Evolutionary conservation across 92 coral and sea anemone genomes (phyloP), one percentile per base, ranked within the genome.

Genomic region (Paramuricea clavata): DNA sequence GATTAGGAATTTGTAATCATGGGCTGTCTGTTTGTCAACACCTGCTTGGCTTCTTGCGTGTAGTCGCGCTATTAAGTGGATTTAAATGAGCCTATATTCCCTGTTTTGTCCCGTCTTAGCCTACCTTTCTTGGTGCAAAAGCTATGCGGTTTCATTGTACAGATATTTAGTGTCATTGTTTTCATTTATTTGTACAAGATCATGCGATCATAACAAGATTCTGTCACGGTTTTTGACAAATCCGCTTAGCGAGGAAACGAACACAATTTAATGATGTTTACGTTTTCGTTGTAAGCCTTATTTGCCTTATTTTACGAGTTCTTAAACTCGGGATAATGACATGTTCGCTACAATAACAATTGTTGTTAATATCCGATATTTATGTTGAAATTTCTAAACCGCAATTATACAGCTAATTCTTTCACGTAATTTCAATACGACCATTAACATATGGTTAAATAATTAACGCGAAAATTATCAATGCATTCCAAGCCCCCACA

Each of bases 1-100:
- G 21, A 28, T 60, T n/a, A 60, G 68, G 68, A 60, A 60, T 60
- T 0, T 60, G 21, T n/a, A 60, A 60, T 60, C 68, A 60, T 60
- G 28, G 28, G 28, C 17, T 60, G 32, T 28, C 68, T 60, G 31
- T 21, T 60, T 28, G 68, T 60, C 68, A 60, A 60, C 68, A 60
- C 68, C 68, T 19, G 68, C 68, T 28, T 12, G 28, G 23, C 13
- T 60, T 12, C 15, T 60, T 25, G 28, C 32, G 68, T 15, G 8
- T 5, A 60, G 8, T 60, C 15, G 12, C 31, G 28, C 13, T 15
- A 31, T 60, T 60, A 28, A 60, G 32, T 60, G 68, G 68, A 11
- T 60, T 22, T 25, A 60, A 60, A 60, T 19, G 12, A 15, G 11
- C 31, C 28, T 22, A 19, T 28, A 2, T 26, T 26, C 21, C 23